Conservation (phyloP, 2,113 vertebrate genomes). For the Periophthalmodon schlosseri region DNA sequence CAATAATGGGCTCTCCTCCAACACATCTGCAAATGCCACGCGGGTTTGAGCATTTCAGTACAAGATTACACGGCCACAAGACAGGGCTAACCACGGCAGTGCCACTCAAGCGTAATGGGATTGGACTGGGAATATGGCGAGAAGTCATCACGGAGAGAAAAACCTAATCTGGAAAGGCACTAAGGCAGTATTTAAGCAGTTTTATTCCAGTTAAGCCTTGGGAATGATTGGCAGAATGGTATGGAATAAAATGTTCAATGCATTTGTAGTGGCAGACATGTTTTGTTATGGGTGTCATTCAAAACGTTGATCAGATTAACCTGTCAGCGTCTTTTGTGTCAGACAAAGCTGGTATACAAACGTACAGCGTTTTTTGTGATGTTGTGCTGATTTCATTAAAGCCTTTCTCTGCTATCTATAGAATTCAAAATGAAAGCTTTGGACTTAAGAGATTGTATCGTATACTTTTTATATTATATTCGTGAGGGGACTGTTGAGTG, state of each 20-base stretch:
- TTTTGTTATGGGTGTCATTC: background rate
- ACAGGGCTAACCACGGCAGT: constrained; percentile 14
- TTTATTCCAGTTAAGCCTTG: background rate
- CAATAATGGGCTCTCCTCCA: constrained; percentile 71
- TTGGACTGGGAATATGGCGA: background rate
- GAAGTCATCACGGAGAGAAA: background rate
- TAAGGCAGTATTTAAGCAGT: background rate
- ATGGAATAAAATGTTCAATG: background rate
- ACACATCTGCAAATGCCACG: constrained; percentile 77
- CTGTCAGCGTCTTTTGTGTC: background rate
- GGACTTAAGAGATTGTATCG: background rate
- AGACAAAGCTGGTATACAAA: background rate
- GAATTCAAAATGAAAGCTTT: constrained; percentile 1
- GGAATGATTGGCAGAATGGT: background rate
- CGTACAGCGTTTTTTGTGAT: background rate
- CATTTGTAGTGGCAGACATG: background rate
- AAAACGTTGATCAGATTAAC: background rate
- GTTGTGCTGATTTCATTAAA: background rate
- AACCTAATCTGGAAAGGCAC: background rate
- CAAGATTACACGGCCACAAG: constrained; percentile 28
- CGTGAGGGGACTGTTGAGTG: background rate
- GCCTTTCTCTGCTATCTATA: too few species aligned
- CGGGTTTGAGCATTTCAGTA: constrained; percentile 45
- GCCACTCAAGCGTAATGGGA: constrained; percentile 6
- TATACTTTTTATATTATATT: background rate